Base-by-base conservation (phyloP, 2,113 vertebrate genomes). In the Machaerirhynchus nigripectus region DNA sequence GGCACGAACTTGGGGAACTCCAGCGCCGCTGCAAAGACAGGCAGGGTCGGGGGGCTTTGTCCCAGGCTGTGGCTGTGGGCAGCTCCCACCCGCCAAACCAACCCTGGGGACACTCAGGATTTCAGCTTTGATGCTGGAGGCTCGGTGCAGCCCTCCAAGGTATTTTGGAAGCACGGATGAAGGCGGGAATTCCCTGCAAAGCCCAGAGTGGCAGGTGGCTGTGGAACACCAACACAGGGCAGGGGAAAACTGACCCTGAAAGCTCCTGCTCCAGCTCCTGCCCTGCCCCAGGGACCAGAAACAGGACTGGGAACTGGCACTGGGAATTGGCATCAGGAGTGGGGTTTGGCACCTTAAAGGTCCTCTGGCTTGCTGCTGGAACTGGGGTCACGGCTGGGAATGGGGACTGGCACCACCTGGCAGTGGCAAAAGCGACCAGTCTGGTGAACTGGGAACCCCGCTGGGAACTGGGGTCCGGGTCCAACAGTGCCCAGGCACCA, bases 1-100 rank as follows among this genome's bases (percentile, higher is more conserved):
- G 98, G 96, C 21, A 98, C 93, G 5, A 99, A 97, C 31, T 95
- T 95, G 0, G 98, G 98, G 40, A 98, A 95, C 13, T 99, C 98
- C 6, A 98, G 97, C 0, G 98, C 90, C 10, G 97, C 98, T 98
- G 97, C 15, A 81, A 91, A 60, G 76, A 97, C 47, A 92, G 53
- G 63, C 11, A 7, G 64, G 4, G 79, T 37, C 7, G 10, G 3
- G 22, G 47, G 1, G 49, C 3, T 52, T 5, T 8, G 44, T 20
- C 10, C 31, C 55, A 30, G 21, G 53, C 28, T 17, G 47, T 6
- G 61, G 77, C 61, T 27, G 7, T 9, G 81, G 47, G 81, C 57
- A 49, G 42, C 61, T 60, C 56, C 22, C 47, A 6, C 26, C 33
- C 27, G 1, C 19, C 11, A 26, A 1, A 42, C 5, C 3, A 80